These are phyloP conservation scores for Crotalus helleri DNA, from an alignment of 2,113 vertebrate genomes.

Conservation along the genomic window DNA sequence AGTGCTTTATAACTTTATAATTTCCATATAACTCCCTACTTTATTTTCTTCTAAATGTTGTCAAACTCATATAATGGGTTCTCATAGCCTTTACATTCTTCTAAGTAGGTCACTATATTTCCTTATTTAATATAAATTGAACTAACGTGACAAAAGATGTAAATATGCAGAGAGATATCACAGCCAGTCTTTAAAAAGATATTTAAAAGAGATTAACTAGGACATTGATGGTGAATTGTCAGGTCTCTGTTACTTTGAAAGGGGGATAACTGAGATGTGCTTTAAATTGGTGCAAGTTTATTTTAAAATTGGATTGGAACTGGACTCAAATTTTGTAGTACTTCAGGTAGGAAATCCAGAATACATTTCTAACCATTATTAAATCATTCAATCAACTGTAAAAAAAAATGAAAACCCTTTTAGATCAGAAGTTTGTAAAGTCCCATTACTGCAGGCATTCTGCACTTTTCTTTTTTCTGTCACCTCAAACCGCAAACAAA, in stretches of 20 bases:
- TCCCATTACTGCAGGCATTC: not conserved
- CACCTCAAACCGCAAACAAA: not conserved
- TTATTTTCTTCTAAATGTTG: not conserved
- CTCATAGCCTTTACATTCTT: not conserved
- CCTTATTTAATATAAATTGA: slow-evolving; percentile 7
- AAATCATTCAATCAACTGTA: not conserved
- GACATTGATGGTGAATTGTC: slow-evolving; percentile 19
- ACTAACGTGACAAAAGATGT: not conserved
- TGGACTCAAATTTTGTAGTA: not conserved
- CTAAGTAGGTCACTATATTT: slow-evolving; percentile 23
- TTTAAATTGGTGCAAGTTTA: not conserved
- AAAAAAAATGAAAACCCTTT: not conserved
- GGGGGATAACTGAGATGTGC: not conserved
- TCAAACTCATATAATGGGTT: not conserved
- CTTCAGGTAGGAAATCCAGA: not conserved
- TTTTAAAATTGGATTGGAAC: not conserved
- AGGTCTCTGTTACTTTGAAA: slow-evolving; percentile 6
- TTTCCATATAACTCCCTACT: not conserved
- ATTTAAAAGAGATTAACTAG: slow-evolving; percentile 9
- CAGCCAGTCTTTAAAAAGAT: not conserved
- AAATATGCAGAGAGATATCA: slow-evolving; percentile 2
- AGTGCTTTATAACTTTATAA: not conserved
- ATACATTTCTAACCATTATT: not conserved
- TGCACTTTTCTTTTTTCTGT: not conserved
- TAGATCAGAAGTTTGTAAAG: not conserved